A percentile compares a stretch with the other conserved stretches of the same genome.
Conservation (phyloP, 2,888 invertebrate species). For the Yponomeuta evonymella region DNA sequence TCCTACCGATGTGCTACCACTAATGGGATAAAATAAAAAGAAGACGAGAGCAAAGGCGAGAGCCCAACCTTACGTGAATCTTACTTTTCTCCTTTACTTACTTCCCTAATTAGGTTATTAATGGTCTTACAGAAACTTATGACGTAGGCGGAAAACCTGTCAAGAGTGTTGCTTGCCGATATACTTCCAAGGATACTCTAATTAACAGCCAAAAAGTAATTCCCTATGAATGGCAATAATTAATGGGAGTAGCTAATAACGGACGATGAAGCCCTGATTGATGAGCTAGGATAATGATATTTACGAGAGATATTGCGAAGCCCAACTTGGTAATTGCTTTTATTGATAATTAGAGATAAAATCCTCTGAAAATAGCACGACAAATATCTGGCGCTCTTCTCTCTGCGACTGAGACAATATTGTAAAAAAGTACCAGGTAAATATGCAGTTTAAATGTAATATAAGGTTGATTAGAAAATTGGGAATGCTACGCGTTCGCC, state of each 20-base stretch:
- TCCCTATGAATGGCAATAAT: slow-evolving; percentile 3
- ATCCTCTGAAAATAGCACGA: background rate
- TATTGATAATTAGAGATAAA: background rate
- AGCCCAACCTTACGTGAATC: no score
- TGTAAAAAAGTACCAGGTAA: no score
- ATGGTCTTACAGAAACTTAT: no score
- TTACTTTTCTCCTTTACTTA: no score
- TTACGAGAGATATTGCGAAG: background rate
- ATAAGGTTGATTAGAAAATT: no score
- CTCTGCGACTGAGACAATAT: background rate
- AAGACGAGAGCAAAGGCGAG: no score
- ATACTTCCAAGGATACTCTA: background rate
- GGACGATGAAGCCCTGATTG: slow-evolving; percentile 7
- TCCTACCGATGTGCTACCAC: no score
- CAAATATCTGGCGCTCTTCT: background rate
- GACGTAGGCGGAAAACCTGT: background rate
- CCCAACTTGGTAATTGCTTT: background rate
- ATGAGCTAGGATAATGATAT: background rate
- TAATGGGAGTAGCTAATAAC: slow-evolving; percentile 8
- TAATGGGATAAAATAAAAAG: no score
- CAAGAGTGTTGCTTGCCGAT: background rate
- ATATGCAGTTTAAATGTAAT: no score
- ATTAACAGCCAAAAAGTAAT: background rate
- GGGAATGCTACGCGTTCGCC: no score
- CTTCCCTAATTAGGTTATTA: no score